Evolutionary conservation across 2,113 vertebrate species (phyloP).

Genomic region (Mellivora capensis): DNA sequence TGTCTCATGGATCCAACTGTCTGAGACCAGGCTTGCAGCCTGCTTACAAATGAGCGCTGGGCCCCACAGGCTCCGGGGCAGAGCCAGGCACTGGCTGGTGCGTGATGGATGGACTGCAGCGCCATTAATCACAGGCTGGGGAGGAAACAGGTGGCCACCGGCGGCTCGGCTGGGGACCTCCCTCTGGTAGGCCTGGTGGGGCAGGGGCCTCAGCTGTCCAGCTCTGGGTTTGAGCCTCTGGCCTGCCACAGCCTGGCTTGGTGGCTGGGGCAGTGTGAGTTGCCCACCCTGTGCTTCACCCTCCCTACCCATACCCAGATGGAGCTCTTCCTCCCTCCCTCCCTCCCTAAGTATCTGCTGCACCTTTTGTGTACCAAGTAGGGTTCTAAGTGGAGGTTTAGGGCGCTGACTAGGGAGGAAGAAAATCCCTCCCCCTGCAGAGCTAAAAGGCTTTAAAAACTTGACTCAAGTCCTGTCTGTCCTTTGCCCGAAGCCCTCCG

Average conservation of each 20-base stretch:
- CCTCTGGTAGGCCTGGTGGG: neutral
- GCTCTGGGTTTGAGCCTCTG: neutral
- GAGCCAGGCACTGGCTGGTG: neutral
- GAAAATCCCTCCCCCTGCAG: neutral
- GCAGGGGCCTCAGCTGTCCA: neutral
- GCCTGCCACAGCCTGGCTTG: neutral
- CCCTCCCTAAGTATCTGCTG: no score
- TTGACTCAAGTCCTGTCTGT: neutral
- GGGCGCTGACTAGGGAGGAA: neutral
- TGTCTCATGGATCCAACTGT: neutral
- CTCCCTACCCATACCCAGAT: rapidly evolving
- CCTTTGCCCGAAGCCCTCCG: neutral
- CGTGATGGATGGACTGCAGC: neutral
- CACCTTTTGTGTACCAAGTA: neutral
- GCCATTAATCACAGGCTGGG: neutral
- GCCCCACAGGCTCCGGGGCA: neutral
- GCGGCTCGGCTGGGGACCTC: neutral
- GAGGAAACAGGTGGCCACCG: slow-evolving; percentile 36
- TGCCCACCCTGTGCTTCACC: neutral
- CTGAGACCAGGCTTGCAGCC: neutral
- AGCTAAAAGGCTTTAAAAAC: neutral
- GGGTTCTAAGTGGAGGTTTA: neutral
- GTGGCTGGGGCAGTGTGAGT: neutral
- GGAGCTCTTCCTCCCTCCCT: neutral
- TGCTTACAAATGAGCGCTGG: slow-evolving; percentile 10